These are phyloP conservation scores for Protonemura montana DNA, from an alignment of 2,888 invertebrate species.

Conservation along the genomic window DNA sequence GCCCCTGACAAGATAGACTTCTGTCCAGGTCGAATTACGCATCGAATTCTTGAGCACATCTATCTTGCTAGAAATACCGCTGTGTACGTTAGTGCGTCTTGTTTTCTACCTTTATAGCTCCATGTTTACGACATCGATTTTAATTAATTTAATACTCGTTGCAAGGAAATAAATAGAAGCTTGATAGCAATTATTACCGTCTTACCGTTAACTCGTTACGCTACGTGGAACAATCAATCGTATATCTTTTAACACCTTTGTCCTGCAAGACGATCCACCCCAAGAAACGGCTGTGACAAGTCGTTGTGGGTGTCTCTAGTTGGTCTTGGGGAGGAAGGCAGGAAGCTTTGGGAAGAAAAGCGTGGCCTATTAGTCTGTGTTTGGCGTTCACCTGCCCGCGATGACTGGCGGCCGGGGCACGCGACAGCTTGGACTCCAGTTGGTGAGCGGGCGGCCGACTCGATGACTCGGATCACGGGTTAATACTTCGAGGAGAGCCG, in stretches of 20 bases:
- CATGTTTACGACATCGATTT: not conserved
- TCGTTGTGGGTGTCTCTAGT: not conserved
- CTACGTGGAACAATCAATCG: not conserved
- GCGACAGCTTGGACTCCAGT: conserved; percentile 40
- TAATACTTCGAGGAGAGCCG: not conserved
- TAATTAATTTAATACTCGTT: not conserved
- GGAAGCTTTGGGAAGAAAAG: not conserved
- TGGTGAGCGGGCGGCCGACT: conserved; percentile 18
- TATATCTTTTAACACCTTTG: not conserved
- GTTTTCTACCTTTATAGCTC: not conserved
- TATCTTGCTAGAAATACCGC: not conserved
- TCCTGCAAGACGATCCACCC: not conserved
- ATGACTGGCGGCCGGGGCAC: not conserved
- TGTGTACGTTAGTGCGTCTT: not conserved
- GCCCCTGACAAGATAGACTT: not conserved
- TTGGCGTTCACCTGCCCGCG: conserved; percentile 28
- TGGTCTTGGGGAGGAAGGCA: not conserved
- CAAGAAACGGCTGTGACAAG: not conserved
- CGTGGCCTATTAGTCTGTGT: conserved; percentile 38
- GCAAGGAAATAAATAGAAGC: not conserved
- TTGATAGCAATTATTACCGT: not conserved
- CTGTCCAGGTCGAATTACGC: not conserved
- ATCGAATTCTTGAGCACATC: not conserved
- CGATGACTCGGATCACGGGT: not conserved
- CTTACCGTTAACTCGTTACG: not conserved